Conservation (phyloP, 2,797 vertebrate species). For the Platyrinchus mystaceus region DNA sequence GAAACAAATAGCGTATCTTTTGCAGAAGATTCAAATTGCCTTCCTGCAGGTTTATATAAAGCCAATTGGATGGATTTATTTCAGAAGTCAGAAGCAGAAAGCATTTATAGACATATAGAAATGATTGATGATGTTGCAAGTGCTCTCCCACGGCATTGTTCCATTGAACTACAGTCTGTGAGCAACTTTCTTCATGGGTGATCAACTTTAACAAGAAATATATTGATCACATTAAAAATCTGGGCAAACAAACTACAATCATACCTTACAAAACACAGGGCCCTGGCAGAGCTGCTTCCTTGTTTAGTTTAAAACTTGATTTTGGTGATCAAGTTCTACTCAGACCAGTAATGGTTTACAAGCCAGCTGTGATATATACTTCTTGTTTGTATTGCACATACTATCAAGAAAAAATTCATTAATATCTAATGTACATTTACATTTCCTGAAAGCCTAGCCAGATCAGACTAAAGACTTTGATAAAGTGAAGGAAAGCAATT, state of each 20-base stretch:
- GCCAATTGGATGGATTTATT: background rate
- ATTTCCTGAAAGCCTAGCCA: background rate
- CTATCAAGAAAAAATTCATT: background rate
- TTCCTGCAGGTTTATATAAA: background rate
- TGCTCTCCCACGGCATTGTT: background rate
- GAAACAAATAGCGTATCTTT: background rate
- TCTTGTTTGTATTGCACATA: background rate
- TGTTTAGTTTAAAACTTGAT: background rate
- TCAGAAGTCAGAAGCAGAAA: background rate
- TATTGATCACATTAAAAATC: background rate
- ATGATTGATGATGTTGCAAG: background rate
- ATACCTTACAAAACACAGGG: background rate
- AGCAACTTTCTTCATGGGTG: background rate
- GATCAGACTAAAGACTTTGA: background rate
- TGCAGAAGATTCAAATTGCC: background rate
- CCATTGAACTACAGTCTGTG: background rate
- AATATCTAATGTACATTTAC: background rate
- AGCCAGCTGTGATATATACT: background rate
- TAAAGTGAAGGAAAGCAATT: background rate
- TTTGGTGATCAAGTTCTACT: background rate
- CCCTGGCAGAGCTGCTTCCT: background rate
- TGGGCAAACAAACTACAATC: background rate
- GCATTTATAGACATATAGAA: background rate
- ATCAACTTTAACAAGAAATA: background rate
- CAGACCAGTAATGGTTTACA: background rate